Conservation (phyloP, 1,140 invertebrate species). For the Bradysia coprophila region DNA sequence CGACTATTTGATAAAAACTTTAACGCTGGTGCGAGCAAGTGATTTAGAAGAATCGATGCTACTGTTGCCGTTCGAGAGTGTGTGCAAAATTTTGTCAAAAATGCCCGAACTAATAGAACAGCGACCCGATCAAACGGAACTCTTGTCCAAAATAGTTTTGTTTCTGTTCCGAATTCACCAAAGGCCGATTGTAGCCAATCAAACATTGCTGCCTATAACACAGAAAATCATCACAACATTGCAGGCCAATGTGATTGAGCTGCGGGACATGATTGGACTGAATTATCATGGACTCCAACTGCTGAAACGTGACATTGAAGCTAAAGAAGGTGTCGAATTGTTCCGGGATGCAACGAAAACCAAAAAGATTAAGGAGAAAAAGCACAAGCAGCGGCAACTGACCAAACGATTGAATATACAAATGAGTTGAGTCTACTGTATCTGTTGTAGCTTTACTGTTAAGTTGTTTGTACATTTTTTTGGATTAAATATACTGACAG, state of each 20-base stretch:
- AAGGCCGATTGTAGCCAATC: constrained; percentile 54
- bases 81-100: constrained; percentile 57
- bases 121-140: constrained; percentile 49
- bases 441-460: too few relatives aligned
- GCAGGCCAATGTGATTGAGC: constrained; percentile 10
- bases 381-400: constrained; percentile 44
- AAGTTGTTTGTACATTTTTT: too few relatives aligned
- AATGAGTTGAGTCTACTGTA: constrained; percentile 6
- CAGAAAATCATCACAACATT: constrained; percentile 16
- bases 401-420: constrained; percentile 32
- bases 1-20: constrained; percentile 63
- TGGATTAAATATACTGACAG: too few relatives aligned
- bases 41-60: constrained; percentile 82
- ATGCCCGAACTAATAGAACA: constrained; percentile 45
- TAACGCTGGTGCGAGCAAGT: constrained; percentile 60
- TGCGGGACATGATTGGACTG: constrained; percentile 66
- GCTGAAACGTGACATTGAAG: constrained; percentile 58
- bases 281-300: constrained; percentile 72
- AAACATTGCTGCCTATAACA: constrained; percentile 45
- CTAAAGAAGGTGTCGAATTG: constrained; percentile 55
- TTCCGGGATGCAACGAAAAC: constrained; percentile 62
- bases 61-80: constrained; percentile 63
- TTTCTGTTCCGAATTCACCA: constrained; percentile 75
- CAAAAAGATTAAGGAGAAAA: constrained; percentile 44
- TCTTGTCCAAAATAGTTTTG: constrained; percentile 51